Evolutionary conservation across 2,797 vertebrate species (phyloP).

Genomic region (Gadopsis marmoratus): DNA sequence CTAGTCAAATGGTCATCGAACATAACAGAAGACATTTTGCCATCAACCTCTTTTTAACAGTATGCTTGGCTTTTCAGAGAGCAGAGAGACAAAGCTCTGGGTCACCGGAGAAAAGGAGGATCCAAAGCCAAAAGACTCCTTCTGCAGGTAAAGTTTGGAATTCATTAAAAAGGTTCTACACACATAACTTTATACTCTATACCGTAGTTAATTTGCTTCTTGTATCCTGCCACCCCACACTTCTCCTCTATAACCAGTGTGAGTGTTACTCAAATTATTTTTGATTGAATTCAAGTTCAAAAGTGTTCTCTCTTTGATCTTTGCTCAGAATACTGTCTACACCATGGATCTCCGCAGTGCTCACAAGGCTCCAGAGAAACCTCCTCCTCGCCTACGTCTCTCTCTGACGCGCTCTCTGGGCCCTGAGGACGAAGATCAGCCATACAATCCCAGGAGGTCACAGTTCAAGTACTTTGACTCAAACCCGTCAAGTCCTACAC

Average conservation of each 20-base stretch:
- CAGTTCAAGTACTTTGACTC: conserved; percentile 55
- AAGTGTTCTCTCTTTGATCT: background rate
- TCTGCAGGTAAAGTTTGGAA: conserved; percentile 88
- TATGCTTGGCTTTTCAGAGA: conserved; percentile 85
- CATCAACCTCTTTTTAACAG: conserved; percentile 21
- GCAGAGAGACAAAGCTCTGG: conserved; percentile 90
- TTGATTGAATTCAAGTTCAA: background rate
- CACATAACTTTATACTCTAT: background rate
- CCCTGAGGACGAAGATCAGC: conserved; percentile 60
- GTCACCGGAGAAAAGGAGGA: conserved; percentile 93
- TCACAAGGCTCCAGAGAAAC: conserved; percentile 89
- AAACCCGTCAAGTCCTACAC: conserved; percentile 54
- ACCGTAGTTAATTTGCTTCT: too few species aligned
- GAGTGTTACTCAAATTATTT: background rate
- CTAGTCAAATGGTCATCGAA: background rate
- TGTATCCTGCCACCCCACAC: too few species aligned
- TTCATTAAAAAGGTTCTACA: background rate
- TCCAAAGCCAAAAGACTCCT: conserved; percentile 92
- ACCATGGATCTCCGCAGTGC: conserved; percentile 97
- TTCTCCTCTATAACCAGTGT: background rate
- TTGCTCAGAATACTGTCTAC: conserved; percentile 87
- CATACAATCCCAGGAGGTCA: conserved; percentile 55
- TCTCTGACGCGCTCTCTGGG: conserved; percentile 88
- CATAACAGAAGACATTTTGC: background rate
- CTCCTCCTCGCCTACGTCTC: conserved; percentile 88